A percentile compares a stretch with the other conserved stretches of the same genome.
phyloP scores from a whole-genome alignment of 2,113 vertebrate species.

The Phyllopteryx taeniolatus region DNA sequence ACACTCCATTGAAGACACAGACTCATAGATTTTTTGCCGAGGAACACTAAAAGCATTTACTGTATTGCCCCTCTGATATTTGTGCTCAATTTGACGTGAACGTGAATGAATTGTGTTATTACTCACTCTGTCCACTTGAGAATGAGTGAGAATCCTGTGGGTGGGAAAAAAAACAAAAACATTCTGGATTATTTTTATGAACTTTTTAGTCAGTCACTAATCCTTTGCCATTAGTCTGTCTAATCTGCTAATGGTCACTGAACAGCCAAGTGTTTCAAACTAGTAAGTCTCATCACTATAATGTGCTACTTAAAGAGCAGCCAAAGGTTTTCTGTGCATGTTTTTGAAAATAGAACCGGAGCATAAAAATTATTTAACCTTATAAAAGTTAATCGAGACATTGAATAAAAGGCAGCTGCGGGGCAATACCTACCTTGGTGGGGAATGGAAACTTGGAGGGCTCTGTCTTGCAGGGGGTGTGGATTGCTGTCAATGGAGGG shows the following conservation, averaged over 20 bases:
- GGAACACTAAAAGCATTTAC: no score
- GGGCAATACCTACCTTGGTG: constrained; percentile 84
- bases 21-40: not conserved
- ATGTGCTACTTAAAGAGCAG: not conserved
- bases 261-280: not conserved
- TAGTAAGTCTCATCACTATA: not conserved
- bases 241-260: not conserved
- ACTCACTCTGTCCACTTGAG: constrained; percentile 89
- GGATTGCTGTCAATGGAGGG: constrained; percentile 95
- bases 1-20: not conserved
- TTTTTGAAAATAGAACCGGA: not conserved
- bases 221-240: not conserved
- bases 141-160: constrained; percentile 86
- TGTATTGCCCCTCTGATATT: not conserved
- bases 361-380: not conserved
- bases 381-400: constrained; percentile 4
- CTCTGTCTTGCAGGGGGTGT: constrained; percentile 98
- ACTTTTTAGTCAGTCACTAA: not conserved
- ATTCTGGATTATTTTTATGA: not conserved
- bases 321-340: not conserved
- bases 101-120: constrained; percentile 4
- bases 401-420: constrained; percentile 8
- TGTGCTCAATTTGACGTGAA: not conserved
- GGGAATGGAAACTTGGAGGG: constrained; percentile 99
- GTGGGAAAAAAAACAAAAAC: constrained; percentile 1